A percentile compares a stretch with the other conserved stretches of the same genome.
Evolutionary conservation across 2,797 vertebrate genomes (phyloP).

Genomic region (Australoheros facetus): DNA sequence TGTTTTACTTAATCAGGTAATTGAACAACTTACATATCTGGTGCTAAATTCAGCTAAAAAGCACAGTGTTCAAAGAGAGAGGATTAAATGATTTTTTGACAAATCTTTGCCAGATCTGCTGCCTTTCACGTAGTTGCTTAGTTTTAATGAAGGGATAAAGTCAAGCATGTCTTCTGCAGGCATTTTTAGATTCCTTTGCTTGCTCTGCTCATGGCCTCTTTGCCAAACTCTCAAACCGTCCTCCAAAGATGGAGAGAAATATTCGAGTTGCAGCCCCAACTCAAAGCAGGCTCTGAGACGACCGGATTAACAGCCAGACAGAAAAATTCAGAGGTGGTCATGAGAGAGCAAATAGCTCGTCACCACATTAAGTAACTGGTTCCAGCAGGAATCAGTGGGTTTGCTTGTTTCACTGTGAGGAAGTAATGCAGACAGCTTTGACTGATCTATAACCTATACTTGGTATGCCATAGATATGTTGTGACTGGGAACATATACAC

Average conservation of each 20-base stretch:
- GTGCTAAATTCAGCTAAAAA: not conserved
- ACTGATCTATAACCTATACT: constrained; percentile 34
- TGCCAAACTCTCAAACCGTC: constrained; percentile 47
- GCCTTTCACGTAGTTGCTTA: constrained; percentile 18
- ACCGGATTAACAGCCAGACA: constrained; percentile 64
- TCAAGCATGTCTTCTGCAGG: constrained; percentile 21
- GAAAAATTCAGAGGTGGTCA: constrained; percentile 57
- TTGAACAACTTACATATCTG: not conserved
- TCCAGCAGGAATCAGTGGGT: constrained; percentile 48
- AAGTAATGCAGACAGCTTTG: constrained; percentile 36
- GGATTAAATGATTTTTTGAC: constrained; percentile 11
- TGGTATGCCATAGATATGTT: not conserved
- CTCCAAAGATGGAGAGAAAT: constrained; percentile 48
- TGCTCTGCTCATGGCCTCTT: not conserved
- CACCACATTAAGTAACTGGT: constrained; percentile 35
- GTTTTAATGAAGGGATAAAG: constrained; percentile 31
- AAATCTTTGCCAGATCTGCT: not conserved
- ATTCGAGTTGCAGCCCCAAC: not conserved
- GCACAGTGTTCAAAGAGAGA: not conserved
- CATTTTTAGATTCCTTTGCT: constrained; percentile 18
- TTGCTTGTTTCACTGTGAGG: constrained; percentile 38
- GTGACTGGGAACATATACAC: constrained; percentile 16
- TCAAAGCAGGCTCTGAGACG: constrained; percentile 34
- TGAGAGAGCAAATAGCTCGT: constrained; percentile 37
- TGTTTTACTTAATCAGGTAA: not conserved